These are phyloP conservation scores for Lycophotia porphyrea DNA, from an alignment of 2,888 invertebrate species.

Conservation along the genomic window DNA sequence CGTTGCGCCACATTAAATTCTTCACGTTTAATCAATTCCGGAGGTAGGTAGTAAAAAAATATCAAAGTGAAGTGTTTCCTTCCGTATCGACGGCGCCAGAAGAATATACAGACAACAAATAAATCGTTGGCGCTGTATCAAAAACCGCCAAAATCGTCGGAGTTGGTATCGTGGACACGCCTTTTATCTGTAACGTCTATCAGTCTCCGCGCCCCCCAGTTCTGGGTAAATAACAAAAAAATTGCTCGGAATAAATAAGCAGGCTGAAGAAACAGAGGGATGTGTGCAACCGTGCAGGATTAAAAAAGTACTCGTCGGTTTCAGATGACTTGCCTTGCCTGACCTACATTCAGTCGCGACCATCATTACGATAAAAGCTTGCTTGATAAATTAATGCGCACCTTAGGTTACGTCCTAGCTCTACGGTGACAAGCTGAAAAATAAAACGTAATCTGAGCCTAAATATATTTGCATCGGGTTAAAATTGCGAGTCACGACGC, in stretches of 20 bases:
- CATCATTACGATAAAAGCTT: constrained; percentile 79
- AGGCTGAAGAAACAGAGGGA: constrained; percentile 70
- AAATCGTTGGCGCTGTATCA: constrained; percentile 88
- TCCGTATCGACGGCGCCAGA: constrained; percentile 80
- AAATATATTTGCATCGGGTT: constrained; percentile 71
- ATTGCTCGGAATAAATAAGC: constrained; percentile 78
- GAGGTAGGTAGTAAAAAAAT: constrained; percentile 79
- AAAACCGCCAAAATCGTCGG: constrained; percentile 85
- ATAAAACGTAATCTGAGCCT: constrained; percentile 71
- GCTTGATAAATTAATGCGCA: constrained; percentile 73
- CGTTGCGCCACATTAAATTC: constrained; percentile 85
- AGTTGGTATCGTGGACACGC: constrained; percentile 83
- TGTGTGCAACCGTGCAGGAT: constrained; percentile 73
- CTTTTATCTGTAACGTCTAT: constrained; percentile 89
- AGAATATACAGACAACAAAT: constrained; percentile 82
- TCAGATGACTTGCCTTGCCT: constrained; percentile 72
- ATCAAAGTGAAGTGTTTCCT: constrained; percentile 82
- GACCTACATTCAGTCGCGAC: constrained; percentile 73
- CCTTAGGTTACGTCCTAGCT: constrained; percentile 63
- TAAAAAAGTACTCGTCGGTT: constrained; percentile 73
- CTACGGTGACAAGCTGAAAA: constrained; percentile 47
- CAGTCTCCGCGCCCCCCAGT: constrained; percentile 78
- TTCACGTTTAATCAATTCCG: constrained; percentile 87
- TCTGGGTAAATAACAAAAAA: constrained; percentile 83
- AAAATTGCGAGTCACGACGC: constrained; percentile 80